Evolutionary conservation across 2,797 vertebrate species (phyloP).

Genomic region (Anisognathus igniventris): DNA sequence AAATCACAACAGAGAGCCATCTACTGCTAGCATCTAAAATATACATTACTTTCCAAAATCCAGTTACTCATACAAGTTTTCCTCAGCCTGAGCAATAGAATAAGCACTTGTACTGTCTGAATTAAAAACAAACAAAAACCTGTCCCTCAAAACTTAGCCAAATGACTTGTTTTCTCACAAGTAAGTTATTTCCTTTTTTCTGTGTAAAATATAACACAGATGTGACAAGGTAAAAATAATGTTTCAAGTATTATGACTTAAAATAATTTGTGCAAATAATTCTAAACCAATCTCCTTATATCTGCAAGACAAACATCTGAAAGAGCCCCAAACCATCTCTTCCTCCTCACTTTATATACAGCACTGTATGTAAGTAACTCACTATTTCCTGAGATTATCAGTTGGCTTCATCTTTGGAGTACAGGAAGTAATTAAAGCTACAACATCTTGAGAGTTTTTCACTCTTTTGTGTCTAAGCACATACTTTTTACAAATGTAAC

Average conservation of each 20-base stretch:
- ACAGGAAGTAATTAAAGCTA: not conserved
- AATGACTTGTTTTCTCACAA: not conserved
- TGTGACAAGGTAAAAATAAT: not conserved
- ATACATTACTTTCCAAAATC: not conserved
- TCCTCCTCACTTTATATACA: not conserved
- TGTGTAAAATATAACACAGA: not conserved
- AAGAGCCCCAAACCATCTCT: not conserved
- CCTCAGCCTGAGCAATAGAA: not conserved
- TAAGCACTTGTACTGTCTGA: not conserved
- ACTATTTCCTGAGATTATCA: not conserved
- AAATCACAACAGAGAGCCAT: not conserved
- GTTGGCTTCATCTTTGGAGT: not conserved
- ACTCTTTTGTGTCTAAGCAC: not conserved
- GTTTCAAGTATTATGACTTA: not conserved
- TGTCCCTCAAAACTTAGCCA: not conserved
- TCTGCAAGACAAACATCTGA: not conserved
- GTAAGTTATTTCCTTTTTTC: not conserved
- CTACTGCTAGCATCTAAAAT: not conserved
- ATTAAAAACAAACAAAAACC: not conserved
- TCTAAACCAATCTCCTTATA: not conserved
- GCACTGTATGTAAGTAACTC: not conserved
- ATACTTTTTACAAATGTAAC: not conserved
- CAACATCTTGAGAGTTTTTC: not conserved
- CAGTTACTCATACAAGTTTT: not conserved
- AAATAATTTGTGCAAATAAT: not conserved